Base-by-base conservation (phyloP, 2,888 invertebrate species). In the Ochropacha duplaris region DNA sequence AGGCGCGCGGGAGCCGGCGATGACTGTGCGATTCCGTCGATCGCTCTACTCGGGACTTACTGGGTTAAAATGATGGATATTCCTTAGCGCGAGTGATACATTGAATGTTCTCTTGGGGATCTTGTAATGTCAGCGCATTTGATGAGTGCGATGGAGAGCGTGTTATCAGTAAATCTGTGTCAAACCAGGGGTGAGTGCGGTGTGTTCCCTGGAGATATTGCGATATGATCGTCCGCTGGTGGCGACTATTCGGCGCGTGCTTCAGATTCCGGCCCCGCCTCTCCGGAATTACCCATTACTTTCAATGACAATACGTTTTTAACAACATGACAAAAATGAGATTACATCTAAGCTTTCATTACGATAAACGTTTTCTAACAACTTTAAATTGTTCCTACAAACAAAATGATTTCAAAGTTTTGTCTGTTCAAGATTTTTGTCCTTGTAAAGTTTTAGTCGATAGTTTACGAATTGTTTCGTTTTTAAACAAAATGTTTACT, bases 221-320 rank as follows among this genome's bases (percentile, higher is more conserved):
- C 87, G 90, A 90, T 91, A 90, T 80, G 85, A 89, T 91, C 90
- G 74, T 61, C 69, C 66, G 68, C 59, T 64, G 71, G 59, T 72
- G 88, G 84, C 89, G 86, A 78, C 84, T 72, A 72, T 68, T 71
- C 81, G 89, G 88, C 91, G 92, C 92, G 91, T 91, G 92, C 90
- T 90, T 90, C 80, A 81, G 82, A 90, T 90, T 81, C 90, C 85
- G 78, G 64, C 72, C 79, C 68, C 74, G 70, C 70, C 77, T 72
- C 77, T 78, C 78, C 81, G 78, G 84, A 84, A 86, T 90, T 87
- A 87, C 83, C 90, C 89, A 92, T 92, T 92, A 91, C 86, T 67
- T 79, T 73, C 84, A 81, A 91, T 92, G 92, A 92, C 91, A 84
- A 70, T 81, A 87, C 87, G 79, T 78, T 90, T 91, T 89, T 84